Conservation (phyloP, 53 echinoderm and acorn worm genomes). For the Zoroaster sp. region DNA sequence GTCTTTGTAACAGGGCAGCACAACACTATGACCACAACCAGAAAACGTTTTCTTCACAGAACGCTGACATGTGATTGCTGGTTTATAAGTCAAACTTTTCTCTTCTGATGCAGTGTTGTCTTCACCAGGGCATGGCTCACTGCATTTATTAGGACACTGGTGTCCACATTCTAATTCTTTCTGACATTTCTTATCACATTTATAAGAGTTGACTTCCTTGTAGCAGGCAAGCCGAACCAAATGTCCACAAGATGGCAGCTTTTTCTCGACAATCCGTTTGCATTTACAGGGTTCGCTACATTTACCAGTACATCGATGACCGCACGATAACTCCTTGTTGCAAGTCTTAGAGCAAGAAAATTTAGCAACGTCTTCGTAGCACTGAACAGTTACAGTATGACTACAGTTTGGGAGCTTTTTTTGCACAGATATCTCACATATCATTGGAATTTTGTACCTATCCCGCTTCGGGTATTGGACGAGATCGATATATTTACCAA, state of each 20-base stretch:
- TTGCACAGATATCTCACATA: conserved; percentile 48
- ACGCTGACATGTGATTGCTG: background rate
- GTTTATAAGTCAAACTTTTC: background rate
- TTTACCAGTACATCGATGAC: conserved; percentile 70
- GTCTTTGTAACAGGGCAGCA: background rate
- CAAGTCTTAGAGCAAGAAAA: conserved; percentile 66
- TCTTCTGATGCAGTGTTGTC: background rate
- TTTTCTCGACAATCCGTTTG: background rate
- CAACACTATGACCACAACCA: background rate
- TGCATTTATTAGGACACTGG: background rate
- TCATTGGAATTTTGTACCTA: background rate
- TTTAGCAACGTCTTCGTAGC: conserved; percentile 9
- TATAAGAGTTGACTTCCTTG: background rate
- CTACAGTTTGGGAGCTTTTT: conserved; percentile 57
- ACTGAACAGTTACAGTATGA: conserved; percentile 52
- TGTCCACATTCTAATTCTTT: conserved; percentile 1
- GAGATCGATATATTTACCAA: background rate
- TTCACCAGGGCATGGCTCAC: background rate
- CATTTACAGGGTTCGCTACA: conserved; percentile 68
- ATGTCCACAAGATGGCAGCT: conserved; percentile 29
- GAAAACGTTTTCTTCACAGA: background rate
- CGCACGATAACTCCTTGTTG: conserved; percentile 56
- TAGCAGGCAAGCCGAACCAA: conserved; percentile 41
- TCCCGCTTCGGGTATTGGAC: background rate
- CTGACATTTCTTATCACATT: background rate